A percentile compares a stretch with the other conserved stretches of the same genome.
phyloP scores from a whole-genome alignment of 2,797 vertebrate genomes.

The Scolopax bukidnonensis region DNA sequence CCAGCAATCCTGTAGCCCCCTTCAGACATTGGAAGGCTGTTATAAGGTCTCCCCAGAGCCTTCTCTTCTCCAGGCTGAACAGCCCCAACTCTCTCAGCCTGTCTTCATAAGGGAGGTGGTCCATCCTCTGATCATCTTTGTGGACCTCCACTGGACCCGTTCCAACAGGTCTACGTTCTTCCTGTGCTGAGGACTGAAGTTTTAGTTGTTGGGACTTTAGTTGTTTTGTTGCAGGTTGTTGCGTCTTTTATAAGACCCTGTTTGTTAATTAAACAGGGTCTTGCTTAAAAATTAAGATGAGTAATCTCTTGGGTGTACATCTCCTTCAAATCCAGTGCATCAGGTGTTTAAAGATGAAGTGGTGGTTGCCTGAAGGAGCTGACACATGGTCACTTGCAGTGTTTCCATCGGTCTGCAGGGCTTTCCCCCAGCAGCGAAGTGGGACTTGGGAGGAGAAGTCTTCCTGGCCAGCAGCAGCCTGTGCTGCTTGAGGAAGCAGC shows the following conservation, averaged over 20 bases:
- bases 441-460: neutral
- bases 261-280: neutral
- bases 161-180: no score
- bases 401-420: neutral
- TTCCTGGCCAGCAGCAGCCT: neutral
- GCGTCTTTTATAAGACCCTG: neutral
- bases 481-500: neutral
- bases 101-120: no score
- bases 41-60: no score
- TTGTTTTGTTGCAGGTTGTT: neutral
- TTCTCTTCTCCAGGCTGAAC: no score
- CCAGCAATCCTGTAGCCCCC: no score
- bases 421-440: neutral
- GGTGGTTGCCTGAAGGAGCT: neutral
- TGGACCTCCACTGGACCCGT: no score
- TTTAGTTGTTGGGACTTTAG: no score
- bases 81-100: no score
- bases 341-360: neutral
- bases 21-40: no score
- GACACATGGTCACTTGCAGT: neutral
- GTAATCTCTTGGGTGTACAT: neutral
- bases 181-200: no score
- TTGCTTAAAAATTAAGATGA: neutral
- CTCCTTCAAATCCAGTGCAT: neutral
- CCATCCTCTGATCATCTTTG: no score